Percentiles rank a stretch among this genome's conserved stretches.
Conservation (phyloP, 37 sponge, comb jelly and placozoan species). For the Lycopodina hypogea region DNA sequence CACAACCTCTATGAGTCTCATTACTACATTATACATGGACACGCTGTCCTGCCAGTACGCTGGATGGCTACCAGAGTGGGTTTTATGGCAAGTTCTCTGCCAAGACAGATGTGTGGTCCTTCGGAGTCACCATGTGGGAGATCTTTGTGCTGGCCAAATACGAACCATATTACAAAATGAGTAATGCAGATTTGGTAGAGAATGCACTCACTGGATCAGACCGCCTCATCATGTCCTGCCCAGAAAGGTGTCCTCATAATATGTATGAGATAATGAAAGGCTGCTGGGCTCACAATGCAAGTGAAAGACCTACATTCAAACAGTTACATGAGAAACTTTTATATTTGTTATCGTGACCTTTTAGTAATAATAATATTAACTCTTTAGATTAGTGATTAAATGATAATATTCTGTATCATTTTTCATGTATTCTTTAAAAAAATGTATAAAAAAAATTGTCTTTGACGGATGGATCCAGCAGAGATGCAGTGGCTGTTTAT, state of each 20-base stretch:
- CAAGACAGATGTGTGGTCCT: slow-evolving; percentile 70
- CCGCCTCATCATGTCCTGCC: slow-evolving; percentile 17
- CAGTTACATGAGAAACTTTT: slow-evolving; percentile 33
- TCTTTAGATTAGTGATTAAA: too few species aligned
- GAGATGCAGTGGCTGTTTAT: too few species aligned
- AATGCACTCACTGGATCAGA: slow-evolving; percentile 25
- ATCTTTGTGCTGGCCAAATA: slow-evolving; percentile 43
- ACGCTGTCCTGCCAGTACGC: slow-evolving; percentile 52
- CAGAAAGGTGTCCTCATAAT: slow-evolving; percentile 38
- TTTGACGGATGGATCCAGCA: too few species aligned
- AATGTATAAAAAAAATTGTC: too few species aligned
- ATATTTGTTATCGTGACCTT: too few species aligned
- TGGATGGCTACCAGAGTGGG: slow-evolving; percentile 65
- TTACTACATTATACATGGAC: slow-evolving; percentile 54
- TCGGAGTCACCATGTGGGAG: slow-evolving; percentile 73
- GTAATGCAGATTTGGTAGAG: slow-evolving; percentile 52
- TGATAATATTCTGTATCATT: too few species aligned
- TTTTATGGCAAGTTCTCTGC: slow-evolving; percentile 66
- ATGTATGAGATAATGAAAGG: slow-evolving; percentile 53
- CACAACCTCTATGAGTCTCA: slow-evolving; percentile 46
- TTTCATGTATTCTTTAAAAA: too few species aligned
- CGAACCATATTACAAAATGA: slow-evolving; percentile 40
- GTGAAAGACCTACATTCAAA: slow-evolving; percentile 53
- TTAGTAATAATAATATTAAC: too few species aligned
- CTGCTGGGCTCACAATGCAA: slow-evolving; percentile 56